phyloP scores from a whole-genome alignment of 2,797 vertebrate species.

The Trichosurus vulpecula region DNA sequence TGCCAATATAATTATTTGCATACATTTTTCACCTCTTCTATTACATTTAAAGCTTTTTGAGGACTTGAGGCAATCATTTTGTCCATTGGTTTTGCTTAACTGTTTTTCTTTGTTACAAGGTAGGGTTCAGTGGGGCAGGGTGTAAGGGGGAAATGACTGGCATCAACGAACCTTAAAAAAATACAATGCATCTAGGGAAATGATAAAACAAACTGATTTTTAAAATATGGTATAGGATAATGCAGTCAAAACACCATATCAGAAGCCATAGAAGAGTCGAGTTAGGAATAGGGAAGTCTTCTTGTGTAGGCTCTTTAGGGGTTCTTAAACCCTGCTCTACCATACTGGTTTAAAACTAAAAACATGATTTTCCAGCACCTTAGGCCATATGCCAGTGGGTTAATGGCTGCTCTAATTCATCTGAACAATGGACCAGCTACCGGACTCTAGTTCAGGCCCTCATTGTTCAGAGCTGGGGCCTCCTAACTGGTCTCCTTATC shows the following conservation, averaged over 20 bases:
- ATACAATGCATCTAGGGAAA: not conserved
- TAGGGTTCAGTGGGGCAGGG: not conserved
- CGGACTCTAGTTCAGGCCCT: not conserved
- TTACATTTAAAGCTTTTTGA: not conserved
- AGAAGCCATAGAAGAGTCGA: not conserved
- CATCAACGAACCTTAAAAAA: not conserved
- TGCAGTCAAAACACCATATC: no score
- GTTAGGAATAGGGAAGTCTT: not conserved
- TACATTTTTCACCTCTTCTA: not conserved
- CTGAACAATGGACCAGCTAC: not conserved
- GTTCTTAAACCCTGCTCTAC: not conserved
- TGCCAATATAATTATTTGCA: not conserved
- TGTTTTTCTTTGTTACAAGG: not conserved
- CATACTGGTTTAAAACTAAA: not conserved
- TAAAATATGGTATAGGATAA: not conserved
- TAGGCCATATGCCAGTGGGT: not conserved
- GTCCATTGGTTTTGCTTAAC: not conserved
- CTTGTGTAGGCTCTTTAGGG: not conserved
- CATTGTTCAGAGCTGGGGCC: not conserved
- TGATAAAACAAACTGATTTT: no score
- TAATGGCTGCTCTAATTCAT: not conserved
- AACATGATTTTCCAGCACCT: not conserved
- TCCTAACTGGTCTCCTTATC: not conserved
- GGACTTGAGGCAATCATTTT: not conserved
- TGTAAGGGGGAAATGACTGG: not conserved